Base-by-base conservation (phyloP, 2,888 invertebrate genomes). In the Alloscopus bannaensis region DNA sequence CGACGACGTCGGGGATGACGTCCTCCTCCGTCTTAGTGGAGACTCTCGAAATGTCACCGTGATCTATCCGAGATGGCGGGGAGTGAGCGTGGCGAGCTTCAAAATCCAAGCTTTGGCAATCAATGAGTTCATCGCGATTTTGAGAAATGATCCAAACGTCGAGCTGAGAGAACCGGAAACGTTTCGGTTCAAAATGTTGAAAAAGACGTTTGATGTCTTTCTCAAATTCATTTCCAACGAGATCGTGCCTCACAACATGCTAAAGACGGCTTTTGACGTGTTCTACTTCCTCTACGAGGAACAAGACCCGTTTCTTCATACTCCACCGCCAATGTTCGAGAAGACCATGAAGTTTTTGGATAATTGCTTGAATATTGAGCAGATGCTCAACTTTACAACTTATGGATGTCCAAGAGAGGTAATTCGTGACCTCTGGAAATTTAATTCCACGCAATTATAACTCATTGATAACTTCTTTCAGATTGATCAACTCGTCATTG, bases 231-330 rank as follows among this genome's bases (percentile, higher is more conserved):
- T 80, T 18, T 65, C 70, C 0, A 42, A 75, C 16, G 57, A 64
- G n/a, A 40, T 75, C 13, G 69, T 80, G 31, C 80, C 80, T 16
- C 62, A 70, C n/a, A 18, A 42, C n/a, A 26, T 80, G 57, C 20
- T 65, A 3, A 31, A 80, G 40, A 65, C 62, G 6, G 75, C 73
- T 1, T 80, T 70, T 31, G 65, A 80, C 24, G 57, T 70, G 16
- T 80, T 80, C 29, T 75, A 64, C 45, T 80, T 52, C 42, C 45
- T 80, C 11, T 80, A 59, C 22, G 80, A 80, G 29, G 65, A 55
- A 11, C 24, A 68, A 3, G 80, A 80, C 18, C 57, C 64, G 0
- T 13, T 65, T 1, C 13, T 64, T 4, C 16, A 52, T 24, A 8
- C 29, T 2, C 64, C 65, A 1, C 65, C 65, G 8, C 65, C 28